Evolutionary conservation across 2,888 invertebrate species (phyloP), one percentile per base, ranked within the genome.

Genomic region (Drosophila limbata): DNA sequence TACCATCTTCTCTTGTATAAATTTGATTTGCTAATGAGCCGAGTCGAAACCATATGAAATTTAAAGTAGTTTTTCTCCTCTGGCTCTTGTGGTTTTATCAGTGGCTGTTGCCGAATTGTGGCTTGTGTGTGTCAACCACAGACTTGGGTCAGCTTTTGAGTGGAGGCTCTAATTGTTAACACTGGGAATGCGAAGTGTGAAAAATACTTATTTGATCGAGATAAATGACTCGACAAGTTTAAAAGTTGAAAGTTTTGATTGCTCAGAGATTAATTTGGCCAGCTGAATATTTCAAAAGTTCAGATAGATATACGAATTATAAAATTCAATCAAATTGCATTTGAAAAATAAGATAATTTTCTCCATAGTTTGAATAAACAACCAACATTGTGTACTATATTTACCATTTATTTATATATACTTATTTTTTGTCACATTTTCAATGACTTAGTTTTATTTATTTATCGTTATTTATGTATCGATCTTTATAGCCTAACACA

Each of bases 11-110:
- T 66, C 68, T 68, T 76, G 79, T 71, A 87, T 81, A 81, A 81
- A 87, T 84, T 83, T 87, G 88, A 83, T 87, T 83, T 84, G 71
- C 82, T 83, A 83, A 83, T 87, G 88, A 83, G 77, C 57, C 84
- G 56, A 60, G 70, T 45, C 51, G 44, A 48, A 48, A 61, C 66
- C 69, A 73, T 81, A 84, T 87, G 70, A 87, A 83, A 87, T 82
- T 81, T 87, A 66, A 84, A 83, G 73, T 82, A 84, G 73, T 73
- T 81, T 47, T 28, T 47, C 33, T 61, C 31, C 42, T 39, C 21
- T 17, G 55, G 52, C 72, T 69, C 59, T 65, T 81, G 83, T 65
- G 82, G 87, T 61, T 78, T 84, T 55, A 45, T 75, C 72, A 69
- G 78, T 78, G 79, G 77, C 69, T 81, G 88, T 81, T 79, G 77